A percentile compares a stretch with the other conserved stretches of the same genome.
Evolutionary conservation across 2,888 invertebrate species (phyloP).

Genomic region (Drosophila merina): DNA sequence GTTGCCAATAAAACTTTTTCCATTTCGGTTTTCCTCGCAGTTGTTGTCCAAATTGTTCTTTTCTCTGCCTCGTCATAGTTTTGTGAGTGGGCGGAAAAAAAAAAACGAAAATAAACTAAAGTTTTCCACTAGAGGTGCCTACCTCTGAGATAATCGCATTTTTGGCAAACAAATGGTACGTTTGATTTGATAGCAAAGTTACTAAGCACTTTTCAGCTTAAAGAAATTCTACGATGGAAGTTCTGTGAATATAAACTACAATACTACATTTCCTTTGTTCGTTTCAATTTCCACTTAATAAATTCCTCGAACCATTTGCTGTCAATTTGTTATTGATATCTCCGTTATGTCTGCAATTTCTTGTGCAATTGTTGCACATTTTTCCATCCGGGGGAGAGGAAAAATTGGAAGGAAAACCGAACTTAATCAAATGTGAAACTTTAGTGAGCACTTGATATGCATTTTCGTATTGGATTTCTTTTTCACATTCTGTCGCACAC

Average conservation of each 20-base stretch:
- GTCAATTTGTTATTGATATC: constrained; percentile 39
- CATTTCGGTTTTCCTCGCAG: constrained; percentile 52
- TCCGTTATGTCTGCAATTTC: constrained; percentile 9
- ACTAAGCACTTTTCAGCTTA: not conserved
- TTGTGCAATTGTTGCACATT: constrained; percentile 11
- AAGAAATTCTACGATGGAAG: not conserved
- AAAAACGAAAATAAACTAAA: constrained; percentile 15
- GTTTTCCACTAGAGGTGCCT: not conserved
- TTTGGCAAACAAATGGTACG: not conserved
- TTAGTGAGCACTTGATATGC: constrained; percentile 19
- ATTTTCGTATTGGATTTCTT: constrained; percentile 22
- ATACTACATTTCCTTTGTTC: constrained; percentile 11
- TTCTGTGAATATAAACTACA: not conserved
- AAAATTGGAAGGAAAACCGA: constrained; percentile 10
- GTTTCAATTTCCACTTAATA: constrained; percentile 28
- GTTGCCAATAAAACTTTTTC: constrained; percentile 73
- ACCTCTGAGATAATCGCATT: constrained; percentile 13
- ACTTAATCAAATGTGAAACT: constrained; percentile 29
- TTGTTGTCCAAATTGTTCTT: constrained; percentile 36
- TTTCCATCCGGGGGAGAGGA: constrained; percentile 6
- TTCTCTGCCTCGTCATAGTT: constrained; percentile 44
- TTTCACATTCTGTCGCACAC: constrained; percentile 1
- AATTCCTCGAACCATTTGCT: constrained; percentile 23
- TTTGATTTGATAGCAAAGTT: not conserved
- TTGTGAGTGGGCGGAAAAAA: constrained; percentile 28